phyloP scores from a whole-genome alignment of 2,888 invertebrate species.

The Xylocampa areola region DNA sequence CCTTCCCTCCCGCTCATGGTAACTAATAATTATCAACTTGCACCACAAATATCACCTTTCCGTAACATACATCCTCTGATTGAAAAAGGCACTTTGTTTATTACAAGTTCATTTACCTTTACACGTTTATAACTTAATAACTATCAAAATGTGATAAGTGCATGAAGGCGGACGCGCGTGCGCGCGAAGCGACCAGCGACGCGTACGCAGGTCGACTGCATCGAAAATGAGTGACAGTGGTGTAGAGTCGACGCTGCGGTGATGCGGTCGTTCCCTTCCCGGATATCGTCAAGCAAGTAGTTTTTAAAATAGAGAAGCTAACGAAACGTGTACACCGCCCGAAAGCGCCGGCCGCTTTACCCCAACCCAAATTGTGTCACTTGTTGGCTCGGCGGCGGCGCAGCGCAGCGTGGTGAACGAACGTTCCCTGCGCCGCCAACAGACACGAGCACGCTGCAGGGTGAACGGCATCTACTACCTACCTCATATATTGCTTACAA shows the following conservation, averaged over 20 bases:
- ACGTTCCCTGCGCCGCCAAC: slow-evolving; percentile 67
- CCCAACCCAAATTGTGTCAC: slow-evolving; percentile 86
- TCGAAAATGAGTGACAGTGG: slow-evolving; percentile 84
- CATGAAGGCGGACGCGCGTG: slow-evolving; percentile 82
- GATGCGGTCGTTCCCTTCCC: slow-evolving; percentile 87
- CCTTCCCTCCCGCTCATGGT: slow-evolving; percentile 88
- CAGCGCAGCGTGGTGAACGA: slow-evolving; percentile 66
- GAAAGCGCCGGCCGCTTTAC: slow-evolving; percentile 88
- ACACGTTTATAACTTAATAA: slow-evolving; percentile 76
- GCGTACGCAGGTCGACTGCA: slow-evolving; percentile 89
- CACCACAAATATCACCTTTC: slow-evolving; percentile 86
- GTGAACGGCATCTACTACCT: slow-evolving; percentile 76
- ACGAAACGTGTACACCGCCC: slow-evolving; percentile 88
- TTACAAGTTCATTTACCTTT: slow-evolving; percentile 72
- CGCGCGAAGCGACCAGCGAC: slow-evolving; percentile 85
- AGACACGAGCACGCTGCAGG: slow-evolving; percentile 70
- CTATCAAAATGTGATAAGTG: slow-evolving; percentile 77
- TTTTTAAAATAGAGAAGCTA: slow-evolving; percentile 89
- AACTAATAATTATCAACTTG: slow-evolving; percentile 79
- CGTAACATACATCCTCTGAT: slow-evolving; percentile 81
- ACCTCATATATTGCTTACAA: slow-evolving; percentile 64
- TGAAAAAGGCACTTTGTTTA: slow-evolving; percentile 76
- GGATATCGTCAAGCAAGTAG: slow-evolving; percentile 87
- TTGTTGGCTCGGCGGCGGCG: slow-evolving; percentile 73
- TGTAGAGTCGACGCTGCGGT: slow-evolving; percentile 72